Percentiles rank a stretch among this genome's conserved stretches.
These are phyloP conservation scores for Apotomis betuletana DNA, from an alignment of 2,888 invertebrate genomes.

Conservation along the genomic window DNA sequence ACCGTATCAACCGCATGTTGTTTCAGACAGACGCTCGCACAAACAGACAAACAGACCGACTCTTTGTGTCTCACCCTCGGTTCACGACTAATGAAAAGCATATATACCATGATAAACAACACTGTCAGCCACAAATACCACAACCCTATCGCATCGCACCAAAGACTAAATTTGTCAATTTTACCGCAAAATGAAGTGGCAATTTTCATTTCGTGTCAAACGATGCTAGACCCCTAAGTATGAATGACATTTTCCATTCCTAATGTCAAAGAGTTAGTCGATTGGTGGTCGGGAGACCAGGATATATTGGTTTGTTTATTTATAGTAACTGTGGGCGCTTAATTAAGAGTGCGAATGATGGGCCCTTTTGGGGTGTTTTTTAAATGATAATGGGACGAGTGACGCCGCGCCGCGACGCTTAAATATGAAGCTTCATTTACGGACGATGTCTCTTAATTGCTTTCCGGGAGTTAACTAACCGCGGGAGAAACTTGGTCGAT, in stretches of 20 bases:
- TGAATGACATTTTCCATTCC: constrained; percentile 50
- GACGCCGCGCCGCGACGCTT: constrained; percentile 52
- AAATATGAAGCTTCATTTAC: constrained; percentile 38
- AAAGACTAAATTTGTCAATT: constrained; percentile 49
- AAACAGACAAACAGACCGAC: constrained; percentile 59
- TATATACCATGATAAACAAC: constrained; percentile 25
- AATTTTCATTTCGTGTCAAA: constrained; percentile 51
- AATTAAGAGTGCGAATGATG: constrained; percentile 79
- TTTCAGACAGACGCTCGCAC: constrained; percentile 72
- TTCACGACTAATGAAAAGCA: constrained; percentile 71
- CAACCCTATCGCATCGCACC: constrained; percentile 41
- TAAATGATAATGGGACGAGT: constrained; percentile 56
- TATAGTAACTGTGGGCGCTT: constrained; percentile 62
- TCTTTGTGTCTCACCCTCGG: constrained; percentile 66
- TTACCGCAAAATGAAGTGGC: constrained; percentile 39
- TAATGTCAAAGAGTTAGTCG: constrained; percentile 43
- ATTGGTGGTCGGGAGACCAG: constrained; percentile 52
- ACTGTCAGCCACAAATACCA: constrained; percentile 21
- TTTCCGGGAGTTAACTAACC: constrained; percentile 33
- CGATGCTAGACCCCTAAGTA: constrained; percentile 57
- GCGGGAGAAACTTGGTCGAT: neutral
- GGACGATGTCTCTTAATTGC: constrained; percentile 24
- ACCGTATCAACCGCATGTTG: constrained; percentile 73
- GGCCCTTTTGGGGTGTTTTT: constrained; percentile 66
- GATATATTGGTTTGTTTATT: constrained; percentile 66